Evolutionary conservation across 2,888 invertebrate species (phyloP).

Genomic region (Pseudococcus longispinus): DNA sequence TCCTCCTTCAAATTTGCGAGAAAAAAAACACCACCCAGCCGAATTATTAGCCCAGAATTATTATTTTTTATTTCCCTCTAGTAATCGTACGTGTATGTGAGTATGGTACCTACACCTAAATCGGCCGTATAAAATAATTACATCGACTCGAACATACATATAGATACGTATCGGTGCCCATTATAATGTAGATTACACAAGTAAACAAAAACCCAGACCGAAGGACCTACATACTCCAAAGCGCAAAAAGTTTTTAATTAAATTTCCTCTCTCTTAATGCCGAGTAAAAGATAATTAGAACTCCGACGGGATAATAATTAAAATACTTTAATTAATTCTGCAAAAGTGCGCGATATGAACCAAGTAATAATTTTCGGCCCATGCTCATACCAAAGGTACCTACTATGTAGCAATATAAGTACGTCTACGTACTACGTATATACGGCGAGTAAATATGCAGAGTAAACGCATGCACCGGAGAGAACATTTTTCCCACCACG

Average conservation of each 20-base stretch:
- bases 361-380: background rate
- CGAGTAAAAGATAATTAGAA: slow-evolving; percentile 30
- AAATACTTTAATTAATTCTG: slow-evolving; percentile 44
- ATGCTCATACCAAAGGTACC: background rate
- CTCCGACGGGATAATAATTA: slow-evolving; percentile 18
- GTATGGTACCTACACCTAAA: background rate
- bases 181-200: slow-evolving; percentile 11
- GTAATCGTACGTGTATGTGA: background rate
- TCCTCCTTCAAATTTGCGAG: background rate
- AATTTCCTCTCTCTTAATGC: slow-evolving; percentile 38
- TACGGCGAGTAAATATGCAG: background rate
- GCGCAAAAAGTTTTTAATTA: slow-evolving; percentile 40
- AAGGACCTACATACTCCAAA: background rate
- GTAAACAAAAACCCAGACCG: slow-evolving; percentile 2
- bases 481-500: background rate
- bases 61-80: background rate
- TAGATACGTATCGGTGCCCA: slow-evolving; percentile 4
- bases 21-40: background rate
- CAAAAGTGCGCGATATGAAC: slow-evolving; percentile 4
- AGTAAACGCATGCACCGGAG: background rate
- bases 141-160: slow-evolving; percentile 24
- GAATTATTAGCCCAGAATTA: background rate
- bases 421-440: background rate
- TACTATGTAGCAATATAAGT: background rate
- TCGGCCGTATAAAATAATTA: slow-evolving; percentile 5